Percentiles rank a stretch among this genome's conserved stretches.
These are phyloP conservation scores for Neelides folsomi DNA, from an alignment of 2,888 invertebrate species.

Conservation along the genomic window DNA sequence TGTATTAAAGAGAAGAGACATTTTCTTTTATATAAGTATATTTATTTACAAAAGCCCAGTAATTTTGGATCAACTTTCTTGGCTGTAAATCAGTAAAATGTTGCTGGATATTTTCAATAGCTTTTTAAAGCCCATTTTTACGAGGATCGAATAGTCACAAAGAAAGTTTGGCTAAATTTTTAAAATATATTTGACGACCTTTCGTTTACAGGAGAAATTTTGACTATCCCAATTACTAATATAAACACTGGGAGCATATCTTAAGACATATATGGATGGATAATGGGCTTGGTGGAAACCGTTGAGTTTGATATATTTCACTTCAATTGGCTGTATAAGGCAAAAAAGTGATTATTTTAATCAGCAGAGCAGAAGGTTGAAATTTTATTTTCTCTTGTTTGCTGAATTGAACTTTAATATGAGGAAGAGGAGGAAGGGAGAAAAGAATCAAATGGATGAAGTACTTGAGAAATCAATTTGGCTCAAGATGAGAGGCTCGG, in stretches of 20 bases:
- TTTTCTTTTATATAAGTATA: too few species aligned
- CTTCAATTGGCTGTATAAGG: slow-evolving; percentile 2
- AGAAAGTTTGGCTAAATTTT: too few species aligned
- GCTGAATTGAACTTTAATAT: slow-evolving; percentile 1
- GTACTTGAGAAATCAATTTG: slow-evolving; percentile 32
- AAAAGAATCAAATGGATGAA: slow-evolving; percentile 2
- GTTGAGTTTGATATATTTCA: neutral
- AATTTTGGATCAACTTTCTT: too few species aligned
- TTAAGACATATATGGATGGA: neutral
- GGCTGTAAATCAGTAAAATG: too few species aligned
- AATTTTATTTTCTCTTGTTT: slow-evolving; percentile 15
- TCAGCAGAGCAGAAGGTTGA: slow-evolving; percentile 21
- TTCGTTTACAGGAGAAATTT: too few species aligned
- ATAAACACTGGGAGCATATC: neutral
- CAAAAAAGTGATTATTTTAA: slow-evolving; percentile 28
- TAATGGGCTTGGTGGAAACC: neutral
- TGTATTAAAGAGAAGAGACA: too few species aligned
- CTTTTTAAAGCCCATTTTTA: too few species aligned
- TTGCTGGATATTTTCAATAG: too few species aligned
- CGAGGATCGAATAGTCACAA: too few species aligned
- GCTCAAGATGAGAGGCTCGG: slow-evolving; percentile 22
- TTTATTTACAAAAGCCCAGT: too few species aligned
- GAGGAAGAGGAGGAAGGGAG: neutral
- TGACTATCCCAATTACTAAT: too few species aligned
- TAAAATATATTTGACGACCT: too few species aligned